phyloP scores from a whole-genome alignment of 2,888 invertebrate species.

The Cosmopolites sordidus region DNA sequence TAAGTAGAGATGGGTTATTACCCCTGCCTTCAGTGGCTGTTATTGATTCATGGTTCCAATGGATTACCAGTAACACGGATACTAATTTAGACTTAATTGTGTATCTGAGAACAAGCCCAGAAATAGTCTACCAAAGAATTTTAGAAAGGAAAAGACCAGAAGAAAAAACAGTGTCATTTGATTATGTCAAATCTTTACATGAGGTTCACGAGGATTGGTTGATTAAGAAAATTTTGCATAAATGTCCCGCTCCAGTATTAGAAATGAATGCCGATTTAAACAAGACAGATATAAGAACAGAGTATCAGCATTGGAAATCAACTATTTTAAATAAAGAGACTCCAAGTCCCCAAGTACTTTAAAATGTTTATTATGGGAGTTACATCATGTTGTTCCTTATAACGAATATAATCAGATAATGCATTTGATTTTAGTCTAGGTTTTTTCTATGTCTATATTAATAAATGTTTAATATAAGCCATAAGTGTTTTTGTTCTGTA shows the following conservation, averaged over 20 bases:
- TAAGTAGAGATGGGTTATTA: conserved; percentile 59
- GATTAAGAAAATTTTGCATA: conserved; percentile 55
- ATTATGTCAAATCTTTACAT: conserved; percentile 66
- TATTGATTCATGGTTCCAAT: conserved; percentile 71
- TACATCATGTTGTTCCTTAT: no score
- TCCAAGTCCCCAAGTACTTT: no score
- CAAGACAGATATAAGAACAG: conserved; percentile 39
- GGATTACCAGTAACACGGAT: conserved; percentile 60
- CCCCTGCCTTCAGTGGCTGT: conserved; percentile 64
- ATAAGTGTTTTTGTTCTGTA: no score
- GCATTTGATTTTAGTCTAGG: no score
- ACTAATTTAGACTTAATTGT: conserved; percentile 72
- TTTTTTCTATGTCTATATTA: no score
- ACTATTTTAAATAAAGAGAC: conserved; percentile 37
- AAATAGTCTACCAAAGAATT: conserved; percentile 68
- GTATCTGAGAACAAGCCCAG: conserved; percentile 70
- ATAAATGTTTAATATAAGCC: no score
- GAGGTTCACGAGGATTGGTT: conserved; percentile 70
- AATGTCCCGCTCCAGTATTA: conserved; percentile 62
- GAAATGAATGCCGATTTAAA: conserved; percentile 45
- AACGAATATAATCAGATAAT: no score
- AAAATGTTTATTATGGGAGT: no score
- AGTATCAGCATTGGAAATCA: conserved; percentile 43
- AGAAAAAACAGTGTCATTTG: conserved; percentile 66
- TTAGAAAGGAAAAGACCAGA: conserved; percentile 64